phyloP scores from a whole-genome alignment of 2,888 invertebrate species.

The Heliconius sara region DNA sequence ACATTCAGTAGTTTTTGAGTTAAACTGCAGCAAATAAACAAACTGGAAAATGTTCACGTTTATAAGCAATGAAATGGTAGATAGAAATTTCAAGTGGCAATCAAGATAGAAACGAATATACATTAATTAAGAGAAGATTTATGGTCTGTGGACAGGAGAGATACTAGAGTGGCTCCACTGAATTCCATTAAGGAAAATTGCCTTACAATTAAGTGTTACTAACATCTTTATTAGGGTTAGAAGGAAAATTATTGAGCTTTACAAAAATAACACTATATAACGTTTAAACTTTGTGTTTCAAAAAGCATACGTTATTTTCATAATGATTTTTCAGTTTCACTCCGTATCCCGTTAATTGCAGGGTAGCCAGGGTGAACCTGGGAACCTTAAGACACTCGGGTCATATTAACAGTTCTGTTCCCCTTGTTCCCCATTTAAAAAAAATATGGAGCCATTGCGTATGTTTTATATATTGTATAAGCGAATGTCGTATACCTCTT shows the following conservation, averaged over 20 bases:
- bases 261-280: background rate
- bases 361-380: no score
- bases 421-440: no score
- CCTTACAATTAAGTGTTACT: background rate
- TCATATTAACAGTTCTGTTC: no score
- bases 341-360: no score
- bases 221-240: constrained; percentile 1
- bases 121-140: constrained; percentile 20
- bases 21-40: no score
- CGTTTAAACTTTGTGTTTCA: background rate
- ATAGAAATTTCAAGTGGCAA: constrained; percentile 16
- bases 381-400: no score
- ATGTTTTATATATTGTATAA: background rate
- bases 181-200: constrained; percentile 14
- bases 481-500: background rate
- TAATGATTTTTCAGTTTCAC: background rate
- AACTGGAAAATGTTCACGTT: no score
- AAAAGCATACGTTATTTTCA: background rate
- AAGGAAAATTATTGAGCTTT: background rate
- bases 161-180: background rate
- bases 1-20: no score
- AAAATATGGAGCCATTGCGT: no score
- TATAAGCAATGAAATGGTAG: background rate
- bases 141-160: constrained; percentile 17
- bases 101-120: constrained; percentile 21